A percentile compares a stretch with the other conserved stretches of the same genome.
phyloP scores from a whole-genome alignment of 2,113 vertebrate genomes.

The Cygnus atratus region DNA sequence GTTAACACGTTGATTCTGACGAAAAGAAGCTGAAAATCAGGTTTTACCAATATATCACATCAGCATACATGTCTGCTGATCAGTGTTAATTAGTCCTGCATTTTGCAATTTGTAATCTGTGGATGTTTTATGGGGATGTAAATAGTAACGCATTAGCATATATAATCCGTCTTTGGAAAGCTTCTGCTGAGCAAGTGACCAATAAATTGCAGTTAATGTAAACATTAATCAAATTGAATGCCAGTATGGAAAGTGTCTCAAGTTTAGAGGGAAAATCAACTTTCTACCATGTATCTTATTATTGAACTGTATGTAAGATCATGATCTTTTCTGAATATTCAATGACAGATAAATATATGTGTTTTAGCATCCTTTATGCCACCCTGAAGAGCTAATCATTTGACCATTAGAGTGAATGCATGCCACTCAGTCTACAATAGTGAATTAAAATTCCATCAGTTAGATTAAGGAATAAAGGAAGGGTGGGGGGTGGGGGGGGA shows the following conservation, averaged over 20 bases:
- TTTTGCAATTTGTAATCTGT: constrained; percentile 66
- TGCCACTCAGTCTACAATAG: not conserved
- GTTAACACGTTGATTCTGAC: constrained; percentile 42
- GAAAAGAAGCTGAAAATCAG: constrained; percentile 60
- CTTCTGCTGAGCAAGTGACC: constrained; percentile 69
- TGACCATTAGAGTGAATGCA: not conserved
- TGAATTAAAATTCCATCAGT: not conserved
- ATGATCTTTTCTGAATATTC: constrained; percentile 24
- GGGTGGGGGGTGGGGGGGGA: too few species aligned
- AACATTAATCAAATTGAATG: constrained; percentile 70
- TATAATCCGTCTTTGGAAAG: constrained; percentile 57
- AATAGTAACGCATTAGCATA: constrained; percentile 41
- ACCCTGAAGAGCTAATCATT: not conserved
- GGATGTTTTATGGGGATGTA: constrained; percentile 60
- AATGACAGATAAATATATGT: not conserved
- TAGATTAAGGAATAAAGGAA: not conserved
- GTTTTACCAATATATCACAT: constrained; percentile 29
- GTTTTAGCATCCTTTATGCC: not conserved
- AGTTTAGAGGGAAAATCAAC: constrained; percentile 14
- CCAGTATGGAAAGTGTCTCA: not conserved
- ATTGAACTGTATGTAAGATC: constrained; percentile 29
- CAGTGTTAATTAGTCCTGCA: constrained; percentile 67
- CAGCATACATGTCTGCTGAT: constrained; percentile 52
- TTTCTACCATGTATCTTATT: not conserved
- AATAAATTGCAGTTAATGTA: constrained; percentile 70